phyloP scores from a whole-genome alignment of 2,797 vertebrate species.

The Oophaga sylvatica region DNA sequence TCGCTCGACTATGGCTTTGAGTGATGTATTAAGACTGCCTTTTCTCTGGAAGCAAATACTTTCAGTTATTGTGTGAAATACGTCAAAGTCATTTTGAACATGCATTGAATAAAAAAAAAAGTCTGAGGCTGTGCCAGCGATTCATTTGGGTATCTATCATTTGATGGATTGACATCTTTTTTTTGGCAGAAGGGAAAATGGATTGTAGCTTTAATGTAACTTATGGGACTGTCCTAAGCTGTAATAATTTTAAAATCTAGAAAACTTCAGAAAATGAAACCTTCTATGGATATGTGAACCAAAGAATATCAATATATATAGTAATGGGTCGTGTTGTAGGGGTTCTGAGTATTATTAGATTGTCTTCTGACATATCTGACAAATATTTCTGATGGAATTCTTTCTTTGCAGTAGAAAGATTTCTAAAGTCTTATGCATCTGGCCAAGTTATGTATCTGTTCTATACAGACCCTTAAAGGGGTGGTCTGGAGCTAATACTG shows the following conservation, averaged over 20 bases:
- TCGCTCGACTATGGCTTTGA: conserved; percentile 41
- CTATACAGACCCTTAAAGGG: background rate
- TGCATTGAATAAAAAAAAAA: background rate
- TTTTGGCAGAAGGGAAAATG: background rate
- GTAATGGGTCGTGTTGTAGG: background rate
- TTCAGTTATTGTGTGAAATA: conserved; percentile 44
- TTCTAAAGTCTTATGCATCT: too few species aligned
- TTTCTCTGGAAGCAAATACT: conserved; percentile 42
- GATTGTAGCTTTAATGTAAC: conserved; percentile 13
- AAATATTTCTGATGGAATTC: background rate
- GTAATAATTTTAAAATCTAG: background rate
- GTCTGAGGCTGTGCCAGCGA: conserved; percentile 30
- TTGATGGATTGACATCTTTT: conserved; percentile 2
- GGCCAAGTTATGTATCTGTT: background rate
- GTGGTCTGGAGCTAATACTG: too few species aligned
- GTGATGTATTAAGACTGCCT: conserved; percentile 45
- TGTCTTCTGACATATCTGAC: background rate
- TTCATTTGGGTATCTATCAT: conserved; percentile 5
- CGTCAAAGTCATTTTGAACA: conserved; percentile 46
- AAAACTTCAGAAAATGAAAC: background rate
- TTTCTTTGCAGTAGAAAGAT: too few species aligned
- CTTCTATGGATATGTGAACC: background rate
- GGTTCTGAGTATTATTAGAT: background rate
- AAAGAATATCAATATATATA: background rate
- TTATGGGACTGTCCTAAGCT: background rate